Evolutionary conservation across 1,140 invertebrate genomes (phyloP), one percentile per base, ranked within the genome.

Genomic region (Drosophila sp.): DNA sequence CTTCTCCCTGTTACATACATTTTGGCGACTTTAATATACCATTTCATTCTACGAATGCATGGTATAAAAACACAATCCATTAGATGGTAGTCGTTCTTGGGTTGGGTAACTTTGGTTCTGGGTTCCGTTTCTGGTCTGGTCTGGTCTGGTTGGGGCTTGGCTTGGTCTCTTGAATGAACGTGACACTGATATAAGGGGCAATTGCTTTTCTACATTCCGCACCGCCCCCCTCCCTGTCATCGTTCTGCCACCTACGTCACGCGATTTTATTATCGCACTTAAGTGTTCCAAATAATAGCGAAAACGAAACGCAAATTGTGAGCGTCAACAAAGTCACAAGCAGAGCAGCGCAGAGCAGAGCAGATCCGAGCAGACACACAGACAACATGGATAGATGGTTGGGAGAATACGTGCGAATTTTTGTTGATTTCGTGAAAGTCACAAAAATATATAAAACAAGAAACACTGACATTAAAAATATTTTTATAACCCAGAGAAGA

Each of bases 371-470:
- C 57, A 27, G 23, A 58, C 38, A 30, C 68, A 55, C 58, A 57
- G 60, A 8, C 41, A 32, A 25, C 23, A 50, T 38, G 57, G 57
- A 38, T 60, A 25, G 25, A 4, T 62, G n/a, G 23, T 7, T 47
- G 38, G 44, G 17, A 47, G 69, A 74, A 81, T 80, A 82, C 82
- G 75, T 86, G 79, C 76, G 64, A 74, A 29, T 63, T 72, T 86
- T 86, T 74, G 78, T 71, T 80, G 74, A 81, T 70, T 81, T 70
- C 82, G 82, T 65, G 82, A 86, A 86, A 86, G 82, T 79, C 75
- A 25, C 75, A 58, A 71, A 69, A 50, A 50, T 4, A 38, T 38
- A 50, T 8, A 47, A 25, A 50, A 27, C 23, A 50, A 50, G 44
- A 50, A 50, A 50, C 23, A 50, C 60, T 60, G 72, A 65, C 71